These are phyloP conservation scores for Sebastiscus albofasciatus DNA, from an alignment of 2,797 vertebrate species.

Conservation along the genomic window DNA sequence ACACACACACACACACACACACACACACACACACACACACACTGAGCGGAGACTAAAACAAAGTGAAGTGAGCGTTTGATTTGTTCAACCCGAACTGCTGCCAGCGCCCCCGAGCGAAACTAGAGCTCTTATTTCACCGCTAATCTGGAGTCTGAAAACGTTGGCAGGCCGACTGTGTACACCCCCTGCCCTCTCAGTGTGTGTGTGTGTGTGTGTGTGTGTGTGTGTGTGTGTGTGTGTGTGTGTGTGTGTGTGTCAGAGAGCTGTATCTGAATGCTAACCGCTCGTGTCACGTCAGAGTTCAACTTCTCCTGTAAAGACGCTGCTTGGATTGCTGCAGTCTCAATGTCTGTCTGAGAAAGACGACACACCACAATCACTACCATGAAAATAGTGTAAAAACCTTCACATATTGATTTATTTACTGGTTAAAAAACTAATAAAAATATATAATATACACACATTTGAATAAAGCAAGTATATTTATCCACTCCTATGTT, in stretches of 20 bases:
- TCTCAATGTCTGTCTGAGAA: background rate
- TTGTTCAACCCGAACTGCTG: constrained; percentile 44
- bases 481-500: no score
- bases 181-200: constrained; percentile 10
- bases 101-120: constrained; percentile 26
- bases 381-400: background rate
- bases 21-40: background rate
- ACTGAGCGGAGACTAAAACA: constrained; percentile 34
- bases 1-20: constrained; percentile 16
- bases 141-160: constrained; percentile 56
- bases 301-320: constrained; percentile 11
- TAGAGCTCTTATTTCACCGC: constrained; percentile 42
- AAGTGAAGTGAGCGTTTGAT: constrained; percentile 53
- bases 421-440: no score
- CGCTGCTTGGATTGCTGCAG: background rate
- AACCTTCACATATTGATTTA: background rate
- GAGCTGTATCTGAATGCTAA: constrained; percentile 28
- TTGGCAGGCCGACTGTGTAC: constrained; percentile 19
- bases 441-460: no score
- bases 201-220: constrained; percentile 15
- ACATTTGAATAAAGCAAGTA: no score
- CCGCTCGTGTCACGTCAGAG: constrained; percentile 14
- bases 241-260: background rate
- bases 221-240: background rate
- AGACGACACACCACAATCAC: background rate